These are phyloP conservation scores for Lamellibrachia satsuma DNA, from an alignment of 2,888 invertebrate species.

Conservation along the genomic window DNA sequence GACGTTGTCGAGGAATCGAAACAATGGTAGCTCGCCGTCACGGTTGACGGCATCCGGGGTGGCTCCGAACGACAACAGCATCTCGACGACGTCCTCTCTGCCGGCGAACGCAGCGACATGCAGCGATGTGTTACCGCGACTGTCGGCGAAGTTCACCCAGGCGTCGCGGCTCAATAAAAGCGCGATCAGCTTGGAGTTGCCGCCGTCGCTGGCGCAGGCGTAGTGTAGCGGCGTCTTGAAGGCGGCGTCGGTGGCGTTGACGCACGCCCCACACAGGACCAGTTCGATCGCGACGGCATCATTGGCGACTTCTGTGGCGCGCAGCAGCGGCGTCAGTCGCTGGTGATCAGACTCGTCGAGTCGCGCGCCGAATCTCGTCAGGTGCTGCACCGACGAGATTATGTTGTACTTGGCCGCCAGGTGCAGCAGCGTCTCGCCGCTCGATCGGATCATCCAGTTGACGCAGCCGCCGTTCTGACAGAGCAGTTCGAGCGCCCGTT, in stretches of 20 bases:
- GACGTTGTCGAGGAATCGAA: not conserved
- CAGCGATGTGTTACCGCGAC: not conserved
- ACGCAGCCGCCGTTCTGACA: not conserved
- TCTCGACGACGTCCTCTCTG: not conserved
- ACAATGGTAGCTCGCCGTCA: not conserved
- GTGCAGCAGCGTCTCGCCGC: not conserved
- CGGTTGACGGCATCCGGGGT: not conserved
- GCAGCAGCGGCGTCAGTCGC: not conserved
- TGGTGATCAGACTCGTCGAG: not conserved
- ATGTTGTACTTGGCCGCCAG: conserved; percentile 13
- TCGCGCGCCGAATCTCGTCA: not conserved
- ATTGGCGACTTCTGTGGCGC: not conserved
- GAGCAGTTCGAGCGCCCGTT: not conserved
- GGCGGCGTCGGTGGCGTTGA: not conserved
- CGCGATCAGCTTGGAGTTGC: not conserved
- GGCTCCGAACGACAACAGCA: not conserved
- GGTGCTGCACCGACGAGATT: not conserved
- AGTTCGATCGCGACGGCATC: not conserved
- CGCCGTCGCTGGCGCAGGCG: not conserved
- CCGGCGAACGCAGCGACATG: not conserved
- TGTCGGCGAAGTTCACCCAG: not conserved
- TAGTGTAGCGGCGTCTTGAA: conserved; percentile 4
- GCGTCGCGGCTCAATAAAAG: not conserved
- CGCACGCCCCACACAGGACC: not conserved
- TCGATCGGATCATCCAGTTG: not conserved